Evolutionary conservation across 2,888 invertebrate species (phyloP).

Genomic region (Lycaena phlaeas): DNA sequence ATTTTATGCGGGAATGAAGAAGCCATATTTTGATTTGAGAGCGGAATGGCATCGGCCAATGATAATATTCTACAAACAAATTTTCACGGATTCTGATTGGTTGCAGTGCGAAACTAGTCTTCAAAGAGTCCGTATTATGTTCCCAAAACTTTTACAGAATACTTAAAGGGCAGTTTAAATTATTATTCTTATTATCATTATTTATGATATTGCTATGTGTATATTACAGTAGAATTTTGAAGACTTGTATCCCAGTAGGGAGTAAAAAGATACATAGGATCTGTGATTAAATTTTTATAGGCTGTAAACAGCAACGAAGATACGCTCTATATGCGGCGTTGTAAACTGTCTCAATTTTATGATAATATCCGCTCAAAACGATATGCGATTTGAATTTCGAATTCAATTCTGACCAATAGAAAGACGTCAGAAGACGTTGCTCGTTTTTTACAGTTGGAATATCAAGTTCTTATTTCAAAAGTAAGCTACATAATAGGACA

Average conservation of each 20-base stretch:
- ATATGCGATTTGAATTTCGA: not conserved
- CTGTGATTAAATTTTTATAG: constrained; percentile 40
- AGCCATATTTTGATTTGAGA: no score
- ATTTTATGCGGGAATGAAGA: no score
- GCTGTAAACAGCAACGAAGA: constrained; percentile 62
- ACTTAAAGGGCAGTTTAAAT: no score
- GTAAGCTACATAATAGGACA: constrained; percentile 13
- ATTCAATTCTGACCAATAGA: no score
- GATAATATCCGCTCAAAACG: not conserved
- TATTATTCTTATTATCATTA: not conserved
- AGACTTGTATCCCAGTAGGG: constrained; percentile 42
- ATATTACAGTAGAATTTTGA: constrained; percentile 24
- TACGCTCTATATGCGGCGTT: constrained; percentile 15
- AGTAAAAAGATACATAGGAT: constrained; percentile 48
- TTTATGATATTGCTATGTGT: not conserved
- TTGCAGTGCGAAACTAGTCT: no score
- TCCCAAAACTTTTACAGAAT: no score
- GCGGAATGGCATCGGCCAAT: no score
- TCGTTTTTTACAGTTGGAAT: not conserved
- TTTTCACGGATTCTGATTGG: no score
- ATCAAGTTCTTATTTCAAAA: not conserved
- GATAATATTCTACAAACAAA: no score
- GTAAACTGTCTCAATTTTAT: constrained; percentile 5
- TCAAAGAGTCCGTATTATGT: no score
- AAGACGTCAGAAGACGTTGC: no score